Base-by-base conservation (phyloP, 2,888 invertebrate species). In the Clepsis dumicolana region DNA sequence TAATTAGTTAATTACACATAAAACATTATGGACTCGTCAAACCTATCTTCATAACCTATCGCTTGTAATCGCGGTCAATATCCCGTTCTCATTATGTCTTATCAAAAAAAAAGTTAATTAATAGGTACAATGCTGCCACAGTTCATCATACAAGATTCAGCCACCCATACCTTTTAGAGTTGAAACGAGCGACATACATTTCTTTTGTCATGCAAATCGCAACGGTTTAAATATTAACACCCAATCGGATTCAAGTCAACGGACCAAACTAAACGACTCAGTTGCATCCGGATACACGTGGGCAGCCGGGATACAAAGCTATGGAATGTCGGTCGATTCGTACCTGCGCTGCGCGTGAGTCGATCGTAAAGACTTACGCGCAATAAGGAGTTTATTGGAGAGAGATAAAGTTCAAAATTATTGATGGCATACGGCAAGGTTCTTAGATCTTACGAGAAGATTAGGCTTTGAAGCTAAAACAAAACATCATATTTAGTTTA, bases 221-320 rank as follows among this genome's bases (percentile, higher is more conserved):
- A 72, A 71, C 70, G 63, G 67, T 74, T 77, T 73, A 73, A 77
- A 80, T 74, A 78, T 76, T 80, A 80, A 78, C 75, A 75, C 74
- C 74, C 78, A 79, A 80, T 81, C 74, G 78, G 74, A 79, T 75
- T 76, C 77, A 74, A 83, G 76, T 80, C 74, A 81, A 83, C 80
- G 80, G 78, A 73, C 75, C 77, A 74, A 81, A 84, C 80, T 78
- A 75, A 73, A 74, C 73, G 77, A 78, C 80, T 82, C 80, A 83
- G 80, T 78, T 79, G 79, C 79, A 82, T 83, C 91, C 91, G 92
- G 91, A 91, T 88, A 83, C 83, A 88, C 77, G 91, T 91, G 86
- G 91, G 91, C 74, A 77, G 80, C 76, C 75, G 76, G 75, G 71
- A 69, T 75, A 77, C 81, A 91, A 90, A 90, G 84, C 83, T 71